Evolutionary conservation across 2,797 vertebrate species (phyloP), one percentile per base, ranked within the genome.

Genomic region (Merluccius polli): DNA sequence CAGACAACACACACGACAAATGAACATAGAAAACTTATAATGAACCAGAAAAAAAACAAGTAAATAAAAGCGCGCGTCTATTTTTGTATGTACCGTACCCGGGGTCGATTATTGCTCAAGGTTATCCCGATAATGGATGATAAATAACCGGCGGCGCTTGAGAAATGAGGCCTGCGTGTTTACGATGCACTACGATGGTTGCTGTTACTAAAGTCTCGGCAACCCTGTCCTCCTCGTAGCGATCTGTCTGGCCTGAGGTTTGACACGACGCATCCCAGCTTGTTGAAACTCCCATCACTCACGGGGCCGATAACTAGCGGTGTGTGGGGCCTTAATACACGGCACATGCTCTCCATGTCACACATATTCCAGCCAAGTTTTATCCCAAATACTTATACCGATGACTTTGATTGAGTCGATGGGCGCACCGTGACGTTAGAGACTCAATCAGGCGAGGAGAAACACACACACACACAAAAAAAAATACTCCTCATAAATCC

Each of bases 211-310:
- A 65, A 65, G n/a, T 27, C 24, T 27, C 59, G 2, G 59, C 52
- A 59, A 0, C 21, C 2, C 52, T 9, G 52, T 24, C 52, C 52
- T n/a, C 59, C 59, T 2, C 59, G 8, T 4, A 12, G 59, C 59
- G 9, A 65, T 65, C 59, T 27, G 59, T 65, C 59, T 27, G 3
- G 59, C 24, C 59, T 18, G 2, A 65, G 59, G 59, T 65, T 65
- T 65, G 59, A 65, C 59, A 65, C 27, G 59, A 65, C 11, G 52
- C 52, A n/a, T n/a, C 21, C 52, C 18, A 1, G 52, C 52, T 5
- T n/a, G n/a, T 65, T 27, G 59, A 27, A 65, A 65, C 59, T 24
- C 59, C 59, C 59, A 65, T 65, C 59, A 65, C 59, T 65, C 59
- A 65, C 59, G 27, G 27, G 4, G 24, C 59, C 12, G 59, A 65